Conservation (phyloP, 2,797 vertebrate species). For the Neosilurus mollespiculum region DNA sequence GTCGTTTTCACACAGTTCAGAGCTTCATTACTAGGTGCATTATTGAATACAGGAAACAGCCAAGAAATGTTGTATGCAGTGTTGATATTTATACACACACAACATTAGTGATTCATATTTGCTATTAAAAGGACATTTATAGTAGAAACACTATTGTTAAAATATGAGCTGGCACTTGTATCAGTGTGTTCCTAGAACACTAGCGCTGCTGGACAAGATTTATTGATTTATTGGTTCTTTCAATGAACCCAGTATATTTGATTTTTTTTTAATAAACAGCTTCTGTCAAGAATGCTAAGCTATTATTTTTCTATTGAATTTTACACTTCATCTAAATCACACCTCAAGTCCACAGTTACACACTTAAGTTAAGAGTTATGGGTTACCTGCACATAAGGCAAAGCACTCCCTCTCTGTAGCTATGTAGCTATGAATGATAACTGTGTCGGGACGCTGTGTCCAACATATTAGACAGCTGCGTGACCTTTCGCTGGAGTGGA, state of each 20-base stretch:
- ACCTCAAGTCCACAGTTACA: constrained; percentile 37
- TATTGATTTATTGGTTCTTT: constrained; percentile 50
- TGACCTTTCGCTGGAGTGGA: constrained; percentile 55
- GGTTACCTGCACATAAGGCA: neutral
- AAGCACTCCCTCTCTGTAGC: neutral
- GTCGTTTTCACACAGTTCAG: constrained; percentile 33
- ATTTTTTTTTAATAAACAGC: constrained; percentile 40
- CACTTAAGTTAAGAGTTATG: constrained; percentile 13
- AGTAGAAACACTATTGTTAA: neutral
- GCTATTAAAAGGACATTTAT: constrained; percentile 16
- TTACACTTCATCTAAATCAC: constrained; percentile 43
- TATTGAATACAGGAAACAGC: constrained; percentile 32
- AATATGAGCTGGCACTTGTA: constrained; percentile 3
- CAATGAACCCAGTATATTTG: constrained; percentile 47
- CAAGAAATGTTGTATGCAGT: constrained; percentile 9
- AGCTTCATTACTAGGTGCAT: constrained; percentile 35
- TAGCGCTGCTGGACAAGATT: constrained; percentile 1
- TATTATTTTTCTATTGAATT: neutral
- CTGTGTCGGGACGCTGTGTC: constrained; percentile 32
- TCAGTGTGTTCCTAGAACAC: neutral
- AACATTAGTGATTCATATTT: constrained; percentile 20
- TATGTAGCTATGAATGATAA: constrained; percentile 36
- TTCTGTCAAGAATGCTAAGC: constrained; percentile 42
- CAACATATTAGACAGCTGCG: constrained; percentile 51
- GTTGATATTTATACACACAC: constrained; percentile 18